These are phyloP conservation scores for Slavum lentiscoides DNA, from an alignment of 2,888 invertebrate genomes.

Conservation along the genomic window DNA sequence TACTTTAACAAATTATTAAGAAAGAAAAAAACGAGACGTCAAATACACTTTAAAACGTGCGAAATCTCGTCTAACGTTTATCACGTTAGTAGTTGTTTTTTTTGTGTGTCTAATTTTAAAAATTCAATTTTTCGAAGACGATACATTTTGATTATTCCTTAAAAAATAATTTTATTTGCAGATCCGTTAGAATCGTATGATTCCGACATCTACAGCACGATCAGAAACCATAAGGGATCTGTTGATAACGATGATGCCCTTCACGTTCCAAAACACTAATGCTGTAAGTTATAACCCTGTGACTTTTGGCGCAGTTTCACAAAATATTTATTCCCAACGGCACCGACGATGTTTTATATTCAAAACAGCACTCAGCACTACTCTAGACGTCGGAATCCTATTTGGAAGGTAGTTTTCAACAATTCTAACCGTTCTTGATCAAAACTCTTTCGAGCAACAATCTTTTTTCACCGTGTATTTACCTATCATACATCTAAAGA, in stretches of 20 bases:
- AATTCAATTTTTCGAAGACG: too few species aligned
- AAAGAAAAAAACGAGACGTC: too few species aligned
- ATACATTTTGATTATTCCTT: too few species aligned
- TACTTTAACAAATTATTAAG: too few species aligned
- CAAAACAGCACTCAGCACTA: neutral
- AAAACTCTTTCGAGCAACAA: neutral
- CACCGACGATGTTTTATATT: neutral
- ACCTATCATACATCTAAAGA: neutral
- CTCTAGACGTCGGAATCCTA: neutral
- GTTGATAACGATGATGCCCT: neutral
- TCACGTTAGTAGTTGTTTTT: too few species aligned
- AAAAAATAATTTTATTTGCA: too few species aligned
- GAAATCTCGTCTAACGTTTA: too few species aligned
- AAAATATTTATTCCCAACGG: neutral
- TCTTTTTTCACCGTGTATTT: neutral
- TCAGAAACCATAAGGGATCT: neutral
- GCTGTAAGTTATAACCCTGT: neutral
- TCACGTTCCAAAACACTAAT: neutral
- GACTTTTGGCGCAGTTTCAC: neutral
- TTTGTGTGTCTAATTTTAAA: too few species aligned
- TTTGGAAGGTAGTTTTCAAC: neutral
- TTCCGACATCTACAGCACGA: neutral
- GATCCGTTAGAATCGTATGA: too few species aligned
- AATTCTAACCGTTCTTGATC: neutral
- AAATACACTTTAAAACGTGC: too few species aligned